These are phyloP conservation scores for Colletes gigas DNA, from an alignment of 1,140 invertebrate species.

Conservation along the genomic window DNA sequence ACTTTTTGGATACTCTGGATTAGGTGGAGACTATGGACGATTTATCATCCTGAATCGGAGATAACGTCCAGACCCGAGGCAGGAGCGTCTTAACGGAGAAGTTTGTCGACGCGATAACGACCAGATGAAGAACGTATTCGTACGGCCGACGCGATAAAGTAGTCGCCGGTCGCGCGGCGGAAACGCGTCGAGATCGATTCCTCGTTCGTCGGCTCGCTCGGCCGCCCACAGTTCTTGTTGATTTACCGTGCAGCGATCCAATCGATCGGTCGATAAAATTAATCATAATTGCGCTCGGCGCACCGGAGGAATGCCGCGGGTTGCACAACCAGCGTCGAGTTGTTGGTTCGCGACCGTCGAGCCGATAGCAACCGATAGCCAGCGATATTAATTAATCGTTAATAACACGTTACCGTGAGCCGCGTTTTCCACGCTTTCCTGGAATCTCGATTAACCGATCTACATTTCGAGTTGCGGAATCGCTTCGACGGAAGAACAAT, in stretches of 20 bases:
- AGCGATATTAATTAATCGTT: conserved; percentile 41
- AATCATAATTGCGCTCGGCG: conserved; percentile 49
- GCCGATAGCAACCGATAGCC: conserved; percentile 11
- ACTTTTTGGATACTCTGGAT: no score
- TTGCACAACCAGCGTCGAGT: conserved; percentile 33
- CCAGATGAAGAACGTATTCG: conserved; percentile 13
- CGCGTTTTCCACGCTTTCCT: conserved; percentile 9
- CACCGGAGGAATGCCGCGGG: conserved; percentile 33
- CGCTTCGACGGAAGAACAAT: not conserved
- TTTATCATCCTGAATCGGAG: conserved; percentile 32
- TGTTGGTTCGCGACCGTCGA: not conserved
- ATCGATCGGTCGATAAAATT: conserved; percentile 47
- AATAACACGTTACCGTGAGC: conserved; percentile 32
- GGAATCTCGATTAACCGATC: not conserved
- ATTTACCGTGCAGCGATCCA: conserved; percentile 41
- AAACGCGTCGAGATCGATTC: conserved; percentile 8
- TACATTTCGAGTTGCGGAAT: not conserved
- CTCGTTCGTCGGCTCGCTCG: not conserved
- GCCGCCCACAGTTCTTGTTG: conserved; percentile 38
- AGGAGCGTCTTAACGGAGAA: conserved; percentile 4
- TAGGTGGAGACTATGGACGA: not conserved
- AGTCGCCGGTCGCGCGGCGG: not conserved
- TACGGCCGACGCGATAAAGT: not conserved
- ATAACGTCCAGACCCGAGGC: not conserved
- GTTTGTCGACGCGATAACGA: conserved; percentile 36